Conservation (phyloP, 2,888 invertebrate species). For the Zonitis immaculata region DNA sequence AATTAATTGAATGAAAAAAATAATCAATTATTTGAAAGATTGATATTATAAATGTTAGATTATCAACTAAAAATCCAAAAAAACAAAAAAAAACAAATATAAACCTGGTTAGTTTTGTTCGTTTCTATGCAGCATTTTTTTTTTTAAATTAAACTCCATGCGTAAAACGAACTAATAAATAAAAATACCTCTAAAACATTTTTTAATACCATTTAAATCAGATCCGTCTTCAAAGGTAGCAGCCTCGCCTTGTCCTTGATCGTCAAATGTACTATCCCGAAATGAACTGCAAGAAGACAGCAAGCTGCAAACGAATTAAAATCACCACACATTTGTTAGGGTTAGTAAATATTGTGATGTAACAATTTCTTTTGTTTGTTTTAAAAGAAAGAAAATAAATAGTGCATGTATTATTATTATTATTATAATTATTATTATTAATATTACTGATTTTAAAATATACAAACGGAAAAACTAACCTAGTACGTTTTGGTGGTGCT, state of each 20-base stretch:
- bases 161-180: constrained; percentile 27
- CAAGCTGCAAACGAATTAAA: constrained; percentile 55
- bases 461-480: no score
- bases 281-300: constrained; percentile 81
- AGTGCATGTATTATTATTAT: not conserved
- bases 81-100: not conserved
- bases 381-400: not conserved
- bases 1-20: not conserved
- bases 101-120: not conserved
- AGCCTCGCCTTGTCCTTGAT: constrained; percentile 53
- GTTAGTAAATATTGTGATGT: constrained; percentile 13
- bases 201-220: constrained; percentile 51
- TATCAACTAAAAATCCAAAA: not conserved
- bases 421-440: no score
- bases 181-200: constrained; percentile 44
- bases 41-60: no score
- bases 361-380: no score
- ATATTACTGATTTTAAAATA: no score
- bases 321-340: constrained; percentile 24
- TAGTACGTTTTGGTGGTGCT: constrained; percentile 91
- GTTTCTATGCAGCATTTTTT: constrained; percentile 5
- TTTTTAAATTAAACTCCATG: constrained; percentile 18
- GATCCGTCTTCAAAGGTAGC: constrained; percentile 55
- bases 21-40: not conserved
- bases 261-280: constrained; percentile 76